Evolutionary conservation across 2,888 invertebrate genomes (phyloP).

Genomic region (Drosophila limbata): DNA sequence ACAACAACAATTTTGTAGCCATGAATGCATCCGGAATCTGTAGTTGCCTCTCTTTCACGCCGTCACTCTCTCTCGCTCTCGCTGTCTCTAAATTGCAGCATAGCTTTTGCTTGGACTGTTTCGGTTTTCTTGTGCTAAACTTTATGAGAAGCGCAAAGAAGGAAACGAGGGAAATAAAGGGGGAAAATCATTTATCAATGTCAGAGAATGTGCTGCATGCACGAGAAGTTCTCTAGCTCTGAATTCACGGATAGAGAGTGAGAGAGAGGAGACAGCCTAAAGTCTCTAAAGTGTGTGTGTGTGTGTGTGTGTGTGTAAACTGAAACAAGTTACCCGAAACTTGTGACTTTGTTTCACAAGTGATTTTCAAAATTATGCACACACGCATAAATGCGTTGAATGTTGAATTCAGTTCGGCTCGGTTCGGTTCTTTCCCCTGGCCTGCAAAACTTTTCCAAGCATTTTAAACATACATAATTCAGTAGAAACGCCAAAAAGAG

Average conservation of each 20-base stretch:
- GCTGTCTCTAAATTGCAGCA: conserved; percentile 24
- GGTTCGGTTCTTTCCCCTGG: conserved; percentile 21
- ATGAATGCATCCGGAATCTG: conserved; percentile 72
- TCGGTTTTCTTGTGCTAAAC: conserved; percentile 69
- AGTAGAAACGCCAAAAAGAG: conserved; percentile 14
- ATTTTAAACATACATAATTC: conserved; percentile 64
- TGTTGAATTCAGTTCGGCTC: conserved; percentile 26
- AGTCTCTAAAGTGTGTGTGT: conserved; percentile 23
- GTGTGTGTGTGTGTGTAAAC: conserved; percentile 11
- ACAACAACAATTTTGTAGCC: conserved; percentile 74
- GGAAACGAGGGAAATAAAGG: conserved; percentile 4
- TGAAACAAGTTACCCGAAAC: conserved; percentile 57
- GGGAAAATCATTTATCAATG: conserved; percentile 79
- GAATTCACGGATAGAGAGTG: neutral
- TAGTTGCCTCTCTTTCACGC: neutral
- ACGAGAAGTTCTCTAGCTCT: conserved; percentile 60
- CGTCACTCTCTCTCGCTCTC: neutral
- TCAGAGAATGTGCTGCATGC: conserved; percentile 77
- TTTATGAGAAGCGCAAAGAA: conserved; percentile 46
- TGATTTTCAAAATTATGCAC: conserved; percentile 81
- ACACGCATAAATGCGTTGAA: conserved; percentile 34
- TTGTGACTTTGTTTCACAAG: conserved; percentile 81
- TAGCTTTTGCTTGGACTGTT: conserved; percentile 42
- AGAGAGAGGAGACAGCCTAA: conserved; percentile 39
- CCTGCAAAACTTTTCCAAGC: conserved; percentile 41